A percentile compares a stretch with the other conserved stretches of the same genome.
Evolutionary conservation across 2,888 invertebrate genomes (phyloP).

Genomic region (Opisthograptis luteolata): DNA sequence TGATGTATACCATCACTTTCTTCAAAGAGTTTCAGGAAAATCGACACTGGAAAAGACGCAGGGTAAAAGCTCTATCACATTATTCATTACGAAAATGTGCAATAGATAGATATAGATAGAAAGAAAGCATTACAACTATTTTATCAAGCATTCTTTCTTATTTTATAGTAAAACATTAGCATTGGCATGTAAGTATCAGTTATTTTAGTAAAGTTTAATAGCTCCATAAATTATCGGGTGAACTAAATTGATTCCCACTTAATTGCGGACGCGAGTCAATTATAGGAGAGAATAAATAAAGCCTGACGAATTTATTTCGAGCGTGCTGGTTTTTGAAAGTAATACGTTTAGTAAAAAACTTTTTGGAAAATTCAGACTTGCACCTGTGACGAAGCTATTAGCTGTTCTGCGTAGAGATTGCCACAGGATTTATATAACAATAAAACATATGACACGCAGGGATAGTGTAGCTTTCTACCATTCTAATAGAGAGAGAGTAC

Average conservation of each 20-base stretch:
- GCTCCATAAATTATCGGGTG: slow-evolving; percentile 46
- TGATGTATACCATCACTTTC: too few relatives aligned
- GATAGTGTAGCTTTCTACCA: too few relatives aligned
- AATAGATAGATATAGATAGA: too few relatives aligned
- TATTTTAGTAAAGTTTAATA: slow-evolving; percentile 38
- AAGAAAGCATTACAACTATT: slow-evolving; percentile 3
- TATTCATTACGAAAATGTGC: too few relatives aligned
- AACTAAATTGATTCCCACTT: slow-evolving; percentile 54
- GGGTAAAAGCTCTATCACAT: neutral
- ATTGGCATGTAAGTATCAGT: slow-evolving; percentile 13
- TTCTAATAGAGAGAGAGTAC: too few relatives aligned
- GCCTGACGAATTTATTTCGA: slow-evolving; percentile 19
- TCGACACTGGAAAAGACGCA: neutral
- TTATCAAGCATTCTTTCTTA: slow-evolving; percentile 1
- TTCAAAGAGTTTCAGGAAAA: too few relatives aligned
- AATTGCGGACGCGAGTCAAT: slow-evolving; percentile 58
- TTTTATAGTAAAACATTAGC: slow-evolving; percentile 6
- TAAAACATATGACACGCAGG: too few relatives aligned
- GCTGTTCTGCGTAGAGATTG: too few relatives aligned
- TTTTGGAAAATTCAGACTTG: neutral
- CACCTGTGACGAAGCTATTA: neutral
- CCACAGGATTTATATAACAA: too few relatives aligned
- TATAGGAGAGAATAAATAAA: slow-evolving; percentile 30
- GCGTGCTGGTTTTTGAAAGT: neutral
- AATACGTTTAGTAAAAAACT: neutral